Evolutionary conservation across 2,797 vertebrate genomes (phyloP).

Genomic region (Brotogeris chrysoptera): DNA sequence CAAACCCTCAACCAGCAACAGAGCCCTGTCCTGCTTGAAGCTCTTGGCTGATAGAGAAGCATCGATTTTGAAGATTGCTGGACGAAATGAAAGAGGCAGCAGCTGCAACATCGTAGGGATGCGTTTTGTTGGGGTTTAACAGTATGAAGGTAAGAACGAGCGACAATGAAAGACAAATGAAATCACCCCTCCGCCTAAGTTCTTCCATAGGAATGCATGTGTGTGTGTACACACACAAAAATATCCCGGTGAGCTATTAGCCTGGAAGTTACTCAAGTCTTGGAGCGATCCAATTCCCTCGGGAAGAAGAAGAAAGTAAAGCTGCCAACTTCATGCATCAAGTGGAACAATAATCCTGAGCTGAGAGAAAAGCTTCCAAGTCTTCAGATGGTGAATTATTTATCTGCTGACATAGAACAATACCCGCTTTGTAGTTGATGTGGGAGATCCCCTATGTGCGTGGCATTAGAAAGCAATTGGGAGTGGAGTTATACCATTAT

Average conservation of each 20-base stretch:
- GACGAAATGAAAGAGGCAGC: slow-evolving; percentile 11
- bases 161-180: background rate
- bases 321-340: slow-evolving; percentile 65
- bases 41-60: background rate
- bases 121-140: background rate
- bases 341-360: slow-evolving; percentile 62
- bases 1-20: background rate
- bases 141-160: background rate
- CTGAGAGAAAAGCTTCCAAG: slow-evolving; percentile 49
- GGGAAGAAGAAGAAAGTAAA: slow-evolving; percentile 56
- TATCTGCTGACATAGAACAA: slow-evolving; percentile 71
- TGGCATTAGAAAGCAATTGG: slow-evolving; percentile 19
- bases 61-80: background rate
- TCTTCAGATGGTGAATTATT: slow-evolving; percentile 66
- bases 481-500: slow-evolving; percentile 4
- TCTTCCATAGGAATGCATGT: background rate
- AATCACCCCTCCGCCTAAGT: slow-evolving; percentile 7
- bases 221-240: background rate
- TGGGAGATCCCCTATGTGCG: background rate
- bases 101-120: background rate
- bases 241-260: slow-evolving; percentile 32
- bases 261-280: slow-evolving; percentile 46
- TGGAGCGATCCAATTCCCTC: slow-evolving; percentile 47
- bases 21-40: background rate
- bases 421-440: slow-evolving; percentile 39